These are phyloP conservation scores for Taurulus bubalis DNA, from an alignment of 2,113 vertebrate species.

Conservation along the genomic window DNA sequence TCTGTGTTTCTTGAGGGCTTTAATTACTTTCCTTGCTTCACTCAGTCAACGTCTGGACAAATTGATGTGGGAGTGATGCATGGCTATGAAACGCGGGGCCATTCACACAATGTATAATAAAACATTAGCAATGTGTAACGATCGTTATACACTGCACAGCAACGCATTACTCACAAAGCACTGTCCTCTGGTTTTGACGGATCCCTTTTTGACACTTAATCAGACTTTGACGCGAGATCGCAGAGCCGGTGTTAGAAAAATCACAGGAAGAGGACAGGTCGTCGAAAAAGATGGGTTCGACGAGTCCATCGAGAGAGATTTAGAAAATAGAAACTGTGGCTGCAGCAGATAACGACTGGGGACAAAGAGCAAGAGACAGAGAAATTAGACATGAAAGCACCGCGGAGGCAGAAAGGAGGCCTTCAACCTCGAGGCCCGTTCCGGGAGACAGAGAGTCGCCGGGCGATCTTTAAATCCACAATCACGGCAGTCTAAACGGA, in stretches of 20 bases:
- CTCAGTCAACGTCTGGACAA: conserved; percentile 54
- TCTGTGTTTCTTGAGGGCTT: conserved; percentile 25
- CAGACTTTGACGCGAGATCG: neutral
- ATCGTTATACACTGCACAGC: neutral
- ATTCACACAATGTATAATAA: neutral
- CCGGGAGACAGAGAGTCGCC: conserved; percentile 37
- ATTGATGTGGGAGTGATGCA: conserved; percentile 56
- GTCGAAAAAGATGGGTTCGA: neutral
- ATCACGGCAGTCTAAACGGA: conserved; percentile 55
- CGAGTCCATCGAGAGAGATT: conserved; percentile 13
- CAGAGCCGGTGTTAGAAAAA: neutral
- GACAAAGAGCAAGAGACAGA: conserved; percentile 33
- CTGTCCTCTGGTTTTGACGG: conserved; percentile 1
- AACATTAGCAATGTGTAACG: neutral
- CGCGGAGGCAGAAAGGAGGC: conserved; percentile 34
- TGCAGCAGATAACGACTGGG: conserved; percentile 23
- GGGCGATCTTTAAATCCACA: conserved; percentile 66
- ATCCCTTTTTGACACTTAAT: neutral
- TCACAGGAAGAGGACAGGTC: neutral
- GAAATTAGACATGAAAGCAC: conserved; percentile 55
- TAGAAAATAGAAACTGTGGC: conserved; percentile 29
- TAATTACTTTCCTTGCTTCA: conserved; percentile 59
- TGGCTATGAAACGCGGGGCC: conserved; percentile 20
- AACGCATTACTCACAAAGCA: neutral
- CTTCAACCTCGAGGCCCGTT: conserved; percentile 52